Percentiles rank a stretch among this genome's conserved stretches.
phyloP scores from a whole-genome alignment of 30 jellyfish, hydroid and myxozoan species.

The Phacellophora camtschatica region DNA sequence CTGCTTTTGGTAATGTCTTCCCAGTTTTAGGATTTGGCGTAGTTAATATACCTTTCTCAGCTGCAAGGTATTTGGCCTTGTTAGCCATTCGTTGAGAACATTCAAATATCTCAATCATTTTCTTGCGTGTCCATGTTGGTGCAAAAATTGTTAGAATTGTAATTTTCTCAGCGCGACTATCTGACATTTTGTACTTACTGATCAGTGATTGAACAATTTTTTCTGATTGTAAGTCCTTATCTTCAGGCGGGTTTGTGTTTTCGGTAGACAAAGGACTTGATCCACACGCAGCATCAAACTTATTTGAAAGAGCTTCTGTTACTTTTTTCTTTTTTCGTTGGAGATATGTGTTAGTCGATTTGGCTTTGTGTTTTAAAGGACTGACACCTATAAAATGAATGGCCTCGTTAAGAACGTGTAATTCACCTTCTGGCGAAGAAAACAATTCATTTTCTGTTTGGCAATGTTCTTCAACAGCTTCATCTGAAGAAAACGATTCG shows the following conservation, averaged over 20 bases:
- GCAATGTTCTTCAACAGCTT: neutral
- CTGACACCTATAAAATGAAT: neutral
- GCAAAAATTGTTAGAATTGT: slow-evolving; percentile 27
- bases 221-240: too few species aligned
- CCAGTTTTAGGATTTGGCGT: slow-evolving; percentile 26
- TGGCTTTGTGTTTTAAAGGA: neutral
- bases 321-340: neutral
- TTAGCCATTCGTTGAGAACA: slow-evolving; percentile 50
- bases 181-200: neutral
- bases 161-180: slow-evolving; percentile 9
- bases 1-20: neutral
- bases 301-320: neutral
- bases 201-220: neutral
- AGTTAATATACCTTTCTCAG: slow-evolving; percentile 35
- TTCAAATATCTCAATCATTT: neutral
- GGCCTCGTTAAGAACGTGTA: neutral
- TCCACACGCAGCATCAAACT: neutral
- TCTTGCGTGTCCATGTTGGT: slow-evolving; percentile 14
- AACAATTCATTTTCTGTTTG: neutral
- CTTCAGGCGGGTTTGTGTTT: neutral
- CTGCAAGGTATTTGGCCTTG: slow-evolving; percentile 21
- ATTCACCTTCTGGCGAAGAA: neutral
- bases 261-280: neutral
- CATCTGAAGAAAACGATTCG: neutral
- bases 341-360: neutral